Evolutionary conservation across 2,797 vertebrate species (phyloP).

Genomic region (Rhincodon typus): DNA sequence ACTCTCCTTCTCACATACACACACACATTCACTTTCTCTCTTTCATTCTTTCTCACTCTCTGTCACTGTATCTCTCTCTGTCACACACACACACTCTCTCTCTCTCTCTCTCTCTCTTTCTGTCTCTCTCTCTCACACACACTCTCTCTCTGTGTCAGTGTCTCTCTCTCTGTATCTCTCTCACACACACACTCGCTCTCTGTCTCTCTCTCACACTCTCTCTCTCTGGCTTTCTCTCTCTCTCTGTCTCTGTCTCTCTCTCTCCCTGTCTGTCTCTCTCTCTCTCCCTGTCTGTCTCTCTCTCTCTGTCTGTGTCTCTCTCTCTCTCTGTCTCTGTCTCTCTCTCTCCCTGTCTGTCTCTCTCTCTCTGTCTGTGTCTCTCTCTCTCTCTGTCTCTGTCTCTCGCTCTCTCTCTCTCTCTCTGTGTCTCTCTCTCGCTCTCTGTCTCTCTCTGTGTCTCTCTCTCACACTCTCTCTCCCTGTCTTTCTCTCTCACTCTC

Average conservation of each 20-base stretch:
- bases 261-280: no score
- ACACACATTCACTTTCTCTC: no score
- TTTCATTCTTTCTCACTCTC: background rate
- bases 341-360: no score
- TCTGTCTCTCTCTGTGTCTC: background rate
- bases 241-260: background rate
- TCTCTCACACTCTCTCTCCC: background rate
- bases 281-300: background rate
- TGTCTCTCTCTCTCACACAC: conserved; percentile 60
- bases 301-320: background rate
- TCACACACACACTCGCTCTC: no score
- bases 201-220: conserved; percentile 51
- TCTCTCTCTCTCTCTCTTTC: conserved; percentile 61
- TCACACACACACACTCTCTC: background rate
- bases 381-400: no score
- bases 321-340: no score
- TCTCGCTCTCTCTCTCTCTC: background rate
- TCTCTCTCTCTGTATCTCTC: background rate
- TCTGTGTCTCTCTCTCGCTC: no score
- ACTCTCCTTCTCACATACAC: no score
- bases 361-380: no score
- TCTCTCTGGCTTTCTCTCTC: conserved; percentile 64
- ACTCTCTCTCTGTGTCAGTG: background rate
- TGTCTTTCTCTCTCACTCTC: background rate
- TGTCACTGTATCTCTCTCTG: background rate